Conservation (phyloP, 2,797 vertebrate genomes). For the Mormyrops boulengeri region DNA sequence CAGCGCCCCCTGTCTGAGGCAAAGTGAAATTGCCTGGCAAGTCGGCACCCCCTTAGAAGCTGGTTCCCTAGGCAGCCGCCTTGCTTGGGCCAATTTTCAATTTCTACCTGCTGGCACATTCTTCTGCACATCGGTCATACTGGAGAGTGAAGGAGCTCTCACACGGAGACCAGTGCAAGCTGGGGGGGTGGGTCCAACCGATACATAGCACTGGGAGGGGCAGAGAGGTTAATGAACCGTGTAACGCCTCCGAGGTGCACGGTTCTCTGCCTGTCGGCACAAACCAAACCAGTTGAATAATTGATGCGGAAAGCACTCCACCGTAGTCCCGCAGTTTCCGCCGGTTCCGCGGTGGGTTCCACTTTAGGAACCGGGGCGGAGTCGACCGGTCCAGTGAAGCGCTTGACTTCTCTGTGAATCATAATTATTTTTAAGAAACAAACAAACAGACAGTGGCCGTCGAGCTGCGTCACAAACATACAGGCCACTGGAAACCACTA, state of each 20-base stretch:
- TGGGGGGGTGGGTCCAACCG: not conserved
- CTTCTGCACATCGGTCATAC: not conserved
- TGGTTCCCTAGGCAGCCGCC: not conserved
- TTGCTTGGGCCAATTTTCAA: not conserved
- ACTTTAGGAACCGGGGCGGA: not conserved
- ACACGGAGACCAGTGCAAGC: not conserved
- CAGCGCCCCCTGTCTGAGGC: not conserved
- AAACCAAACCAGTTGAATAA: not conserved
- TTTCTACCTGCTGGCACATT: not conserved
- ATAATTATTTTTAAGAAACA: not conserved
- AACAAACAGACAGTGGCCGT: not conserved
- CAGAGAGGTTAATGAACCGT: constrained; percentile 7
- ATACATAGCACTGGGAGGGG: not conserved
- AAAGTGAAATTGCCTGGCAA: not conserved
- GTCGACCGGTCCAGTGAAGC: not conserved
- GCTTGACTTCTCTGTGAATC: not conserved
- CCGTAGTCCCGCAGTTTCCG: not conserved
- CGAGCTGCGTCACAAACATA: not conserved
- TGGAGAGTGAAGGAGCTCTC: not conserved
- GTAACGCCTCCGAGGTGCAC: not conserved
- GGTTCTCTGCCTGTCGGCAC: not conserved
- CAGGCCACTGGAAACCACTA: not conserved
- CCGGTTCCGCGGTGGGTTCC: not conserved
- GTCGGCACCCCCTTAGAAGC: not conserved
- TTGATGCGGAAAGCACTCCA: not conserved